phyloP scores from a whole-genome alignment of 2,797 vertebrate species.

The Propithecus deckenii region DNA sequence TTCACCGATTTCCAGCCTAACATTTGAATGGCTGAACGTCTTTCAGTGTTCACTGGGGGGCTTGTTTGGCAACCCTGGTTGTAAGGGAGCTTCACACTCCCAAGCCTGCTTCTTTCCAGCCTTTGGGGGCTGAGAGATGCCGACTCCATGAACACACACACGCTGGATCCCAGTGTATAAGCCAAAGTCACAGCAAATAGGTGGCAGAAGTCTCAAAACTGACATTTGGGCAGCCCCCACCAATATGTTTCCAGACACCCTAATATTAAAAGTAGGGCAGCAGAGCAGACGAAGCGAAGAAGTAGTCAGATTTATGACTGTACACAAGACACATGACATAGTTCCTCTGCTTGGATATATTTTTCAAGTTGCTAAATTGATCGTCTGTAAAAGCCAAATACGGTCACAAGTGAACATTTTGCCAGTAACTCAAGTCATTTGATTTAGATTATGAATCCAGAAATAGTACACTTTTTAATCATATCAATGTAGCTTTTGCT shows the following conservation, averaged over 20 bases:
- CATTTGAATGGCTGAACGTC: constrained; percentile 33
- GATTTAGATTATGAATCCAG: constrained; percentile 63
- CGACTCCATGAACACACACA: background rate
- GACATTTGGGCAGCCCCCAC: constrained; percentile 48
- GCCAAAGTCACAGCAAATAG: constrained; percentile 52
- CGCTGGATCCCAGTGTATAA: background rate
- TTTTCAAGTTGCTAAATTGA: constrained; percentile 74
- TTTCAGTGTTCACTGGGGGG: constrained; percentile 31
- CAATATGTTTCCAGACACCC: constrained; percentile 44
- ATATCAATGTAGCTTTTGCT: constrained; percentile 12
- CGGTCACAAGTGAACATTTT: constrained; percentile 64
- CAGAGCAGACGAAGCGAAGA: constrained; percentile 63
- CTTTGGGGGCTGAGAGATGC: background rate
- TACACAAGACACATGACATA: constrained; percentile 45
- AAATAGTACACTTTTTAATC: constrained; percentile 53
- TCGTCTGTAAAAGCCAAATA: constrained; percentile 44
- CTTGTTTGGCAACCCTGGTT: constrained; percentile 30
- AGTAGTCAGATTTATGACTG: constrained; percentile 66
- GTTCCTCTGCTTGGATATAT: constrained; percentile 47
- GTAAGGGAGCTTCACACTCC: background rate
- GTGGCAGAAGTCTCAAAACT: constrained; percentile 49
- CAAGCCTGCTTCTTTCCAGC: background rate
- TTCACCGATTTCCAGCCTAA: constrained; percentile 37
- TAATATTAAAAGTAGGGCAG: constrained; percentile 74
- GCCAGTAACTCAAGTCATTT: constrained; percentile 62